A percentile compares a stretch with the other conserved stretches of the same genome.
Evolutionary conservation across 2,888 invertebrate species (phyloP).

Genomic region (Hydropsyche betteni): DNA sequence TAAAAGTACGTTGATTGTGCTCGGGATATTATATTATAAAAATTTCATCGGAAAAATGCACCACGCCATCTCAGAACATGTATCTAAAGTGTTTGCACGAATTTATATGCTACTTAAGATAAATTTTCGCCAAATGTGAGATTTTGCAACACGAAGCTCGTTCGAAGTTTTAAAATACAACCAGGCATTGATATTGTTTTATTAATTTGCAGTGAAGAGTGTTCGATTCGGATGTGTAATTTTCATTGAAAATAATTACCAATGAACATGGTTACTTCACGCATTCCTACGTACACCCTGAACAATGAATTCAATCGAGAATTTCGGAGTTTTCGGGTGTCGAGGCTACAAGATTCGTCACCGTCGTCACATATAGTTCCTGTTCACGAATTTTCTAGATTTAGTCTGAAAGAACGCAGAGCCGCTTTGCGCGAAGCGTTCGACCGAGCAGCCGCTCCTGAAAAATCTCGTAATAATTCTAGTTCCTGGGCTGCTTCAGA

Average conservation of each 20-base stretch:
- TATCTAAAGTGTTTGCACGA: too few relatives aligned
- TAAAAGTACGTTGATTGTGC: too few relatives aligned
- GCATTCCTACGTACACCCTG: slow-evolving; percentile 71
- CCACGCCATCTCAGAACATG: too few relatives aligned
- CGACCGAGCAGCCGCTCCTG: slow-evolving; percentile 57
- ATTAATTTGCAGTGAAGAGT: slow-evolving; percentile 8
- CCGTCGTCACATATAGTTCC: slow-evolving; percentile 67
- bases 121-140: too few relatives aligned
- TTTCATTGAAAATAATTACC: neutral
- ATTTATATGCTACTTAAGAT: too few relatives aligned
- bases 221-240: neutral
- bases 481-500: slow-evolving; percentile 52
- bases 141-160: too few relatives aligned
- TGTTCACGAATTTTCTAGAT: slow-evolving; percentile 70
- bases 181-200: neutral
- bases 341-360: slow-evolving; percentile 65
- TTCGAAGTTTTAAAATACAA: neutral
- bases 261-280: slow-evolving; percentile 67
- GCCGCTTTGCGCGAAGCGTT: slow-evolving; percentile 66
- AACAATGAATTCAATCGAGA: slow-evolving; percentile 71
- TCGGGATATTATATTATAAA: too few relatives aligned
- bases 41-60: too few relatives aligned
- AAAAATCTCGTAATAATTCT: slow-evolving; percentile 63
- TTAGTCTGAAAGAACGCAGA: slow-evolving; percentile 67
- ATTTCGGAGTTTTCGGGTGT: slow-evolving; percentile 68